Evolutionary conservation across 2,797 vertebrate species (phyloP), one percentile per base, ranked within the genome.

Genomic region (Sebastes iracundus): DNA sequence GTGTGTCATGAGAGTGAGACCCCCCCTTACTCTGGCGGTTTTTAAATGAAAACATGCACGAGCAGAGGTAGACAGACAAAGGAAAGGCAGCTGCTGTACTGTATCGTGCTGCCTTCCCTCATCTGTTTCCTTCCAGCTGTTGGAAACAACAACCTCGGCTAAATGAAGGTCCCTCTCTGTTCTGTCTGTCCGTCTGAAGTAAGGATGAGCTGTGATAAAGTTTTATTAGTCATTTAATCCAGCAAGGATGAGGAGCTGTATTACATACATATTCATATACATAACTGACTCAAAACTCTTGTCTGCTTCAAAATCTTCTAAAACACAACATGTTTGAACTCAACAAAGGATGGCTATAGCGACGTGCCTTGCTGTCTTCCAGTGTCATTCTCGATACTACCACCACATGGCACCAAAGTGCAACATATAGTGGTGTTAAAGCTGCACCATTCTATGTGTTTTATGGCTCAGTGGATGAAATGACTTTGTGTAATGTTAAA

Each of bases 101-200:
- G 53, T 66, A 38, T 55, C 56, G 72, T 71, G 42, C 33, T 18
- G 23, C 32, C 56, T 32, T 73, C 63, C 49, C 46, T 52, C 46
- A 20, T 72, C 58, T 42, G 70, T 65, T 87, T 89, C 80, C 79
- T 86, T 75, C 79, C 77, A 85, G 87, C 84, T 90, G 77, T 62
- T 82, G 38, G 77, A 82, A 72, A 68, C 68, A 28, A 56, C 81
- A 46, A 72, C 52, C 77, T 71, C 73, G 83, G 86, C 77, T 49
- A 87, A 88, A 86, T 75, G 46, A 89, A 82, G 67, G 64, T 64
- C 67, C 77, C 64, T 18, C 16, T 68, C 22, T 64, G 67, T 46
- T 46, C 42, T 46, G 42, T 46, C 42, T 46, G 42, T 46, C 1
- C 42, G 42, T 46, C n/a, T n/a, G 52, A 27, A 22, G 60, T 64